Conservation (phyloP, 2,113 vertebrate species). For the Harpagus bidentatus region DNA sequence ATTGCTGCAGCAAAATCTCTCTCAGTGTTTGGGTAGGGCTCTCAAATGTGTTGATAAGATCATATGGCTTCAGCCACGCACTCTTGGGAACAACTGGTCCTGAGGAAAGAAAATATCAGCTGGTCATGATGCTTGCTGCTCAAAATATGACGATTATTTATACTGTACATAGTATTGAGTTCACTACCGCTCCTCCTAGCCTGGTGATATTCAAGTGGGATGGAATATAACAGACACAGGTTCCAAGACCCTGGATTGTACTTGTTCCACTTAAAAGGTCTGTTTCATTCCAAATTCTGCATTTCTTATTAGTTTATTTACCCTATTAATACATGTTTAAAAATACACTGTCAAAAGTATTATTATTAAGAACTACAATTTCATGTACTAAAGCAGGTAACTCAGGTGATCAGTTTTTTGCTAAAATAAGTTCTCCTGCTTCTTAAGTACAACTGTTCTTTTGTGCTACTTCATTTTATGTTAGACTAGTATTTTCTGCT, state of each 20-base stretch:
- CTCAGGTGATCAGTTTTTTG: background rate
- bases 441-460: background rate
- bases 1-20: constrained; percentile 72
- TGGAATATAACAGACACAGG: background rate
- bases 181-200: constrained; percentile 53
- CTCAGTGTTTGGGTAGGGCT: constrained; percentile 71
- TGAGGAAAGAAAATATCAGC: constrained; percentile 74
- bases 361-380: background rate
- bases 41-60: constrained; percentile 74
- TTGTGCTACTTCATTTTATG: background rate
- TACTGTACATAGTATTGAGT: constrained; percentile 71
- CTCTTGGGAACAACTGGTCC: constrained; percentile 80
- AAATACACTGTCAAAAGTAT: background rate
- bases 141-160: constrained; percentile 79
- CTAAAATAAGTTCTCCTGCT: background rate
- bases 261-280: constrained; percentile 24
- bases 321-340: background rate
- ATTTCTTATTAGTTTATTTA: background rate
- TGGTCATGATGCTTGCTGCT: constrained; percentile 76
- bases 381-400: background rate
- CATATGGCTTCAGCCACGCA: constrained; percentile 74
- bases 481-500: background rate
- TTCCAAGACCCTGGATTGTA: constrained; percentile 30
- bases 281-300: background rate
- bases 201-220: constrained; percentile 28